Evolutionary conservation across 1,140 invertebrate species (phyloP).

Genomic region (Pectinophora gossypiella): DNA sequence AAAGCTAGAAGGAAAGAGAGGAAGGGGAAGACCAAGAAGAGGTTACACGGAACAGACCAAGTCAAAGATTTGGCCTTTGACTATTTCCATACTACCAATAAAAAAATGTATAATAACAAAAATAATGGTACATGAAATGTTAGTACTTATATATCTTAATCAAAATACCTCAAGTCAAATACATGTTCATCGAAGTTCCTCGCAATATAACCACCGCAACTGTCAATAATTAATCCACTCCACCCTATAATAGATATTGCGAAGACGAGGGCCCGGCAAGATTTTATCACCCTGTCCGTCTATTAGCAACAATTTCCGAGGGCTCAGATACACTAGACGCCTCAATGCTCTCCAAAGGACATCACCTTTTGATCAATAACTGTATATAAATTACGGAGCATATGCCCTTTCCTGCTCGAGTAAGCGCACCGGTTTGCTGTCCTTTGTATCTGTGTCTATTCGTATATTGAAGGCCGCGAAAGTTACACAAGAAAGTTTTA

Average conservation of each 20-base stretch:
- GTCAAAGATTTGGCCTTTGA: too few species aligned
- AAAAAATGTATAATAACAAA: too few species aligned
- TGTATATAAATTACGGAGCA: conserved; percentile 70
- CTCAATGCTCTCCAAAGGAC: conserved; percentile 66
- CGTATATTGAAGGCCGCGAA: conserved; percentile 35
- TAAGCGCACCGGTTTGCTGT: conserved; percentile 49
- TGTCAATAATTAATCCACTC: conserved; percentile 35
- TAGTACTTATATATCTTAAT: too few species aligned
- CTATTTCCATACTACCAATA: too few species aligned
- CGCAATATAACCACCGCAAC: too few species aligned
- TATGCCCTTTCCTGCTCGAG: conserved; percentile 67
- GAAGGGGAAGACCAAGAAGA: too few species aligned
- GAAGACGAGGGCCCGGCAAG: conserved; percentile 36
- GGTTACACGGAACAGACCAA: too few species aligned
- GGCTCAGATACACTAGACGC: conserved; percentile 48
- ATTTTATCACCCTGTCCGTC: conserved; percentile 58
- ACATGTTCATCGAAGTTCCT: too few species aligned
- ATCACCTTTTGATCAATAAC: conserved; percentile 73
- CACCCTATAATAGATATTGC: conserved; percentile 32
- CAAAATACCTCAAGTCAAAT: too few species aligned
- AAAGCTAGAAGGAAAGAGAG: too few species aligned
- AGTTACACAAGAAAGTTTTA: conserved; percentile 23
- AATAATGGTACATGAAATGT: too few species aligned
- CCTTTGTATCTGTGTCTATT: conserved; percentile 42
- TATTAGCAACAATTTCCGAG: conserved; percentile 51